Percentiles rank a stretch among this genome's conserved stretches.
phyloP scores from a whole-genome alignment of 2,888 invertebrate species.

The Abscondita cerata region DNA sequence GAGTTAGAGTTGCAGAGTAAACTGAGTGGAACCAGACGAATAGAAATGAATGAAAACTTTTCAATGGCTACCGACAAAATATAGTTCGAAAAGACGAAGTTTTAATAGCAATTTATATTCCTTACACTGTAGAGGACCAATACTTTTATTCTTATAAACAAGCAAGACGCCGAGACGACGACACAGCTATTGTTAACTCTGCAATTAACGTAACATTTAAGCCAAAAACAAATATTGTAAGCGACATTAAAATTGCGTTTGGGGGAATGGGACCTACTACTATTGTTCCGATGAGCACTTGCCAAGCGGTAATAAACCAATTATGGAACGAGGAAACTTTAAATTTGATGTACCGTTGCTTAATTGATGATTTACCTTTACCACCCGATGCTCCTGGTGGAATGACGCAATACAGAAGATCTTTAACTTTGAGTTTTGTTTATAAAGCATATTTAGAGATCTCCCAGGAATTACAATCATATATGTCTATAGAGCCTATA shows the following conservation, averaged over 20 bases:
- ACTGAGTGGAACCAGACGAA: slow-evolving; percentile 62
- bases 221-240: slow-evolving; percentile 47
- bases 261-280: slow-evolving; percentile 95
- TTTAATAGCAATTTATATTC: slow-evolving; percentile 80
- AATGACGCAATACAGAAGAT: slow-evolving; percentile 69
- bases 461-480: slow-evolving; percentile 58
- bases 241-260: slow-evolving; percentile 75
- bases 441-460: slow-evolving; percentile 73
- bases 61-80: slow-evolving; percentile 85
- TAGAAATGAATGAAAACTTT: slow-evolving; percentile 81
- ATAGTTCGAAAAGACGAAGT: slow-evolving; percentile 77
- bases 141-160: slow-evolving; percentile 89
- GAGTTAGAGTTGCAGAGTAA: slow-evolving; percentile 69
- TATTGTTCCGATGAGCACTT: slow-evolving; percentile 64
- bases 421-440: slow-evolving; percentile 74
- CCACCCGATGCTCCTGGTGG: slow-evolving; percentile 74
- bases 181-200: slow-evolving; percentile 94
- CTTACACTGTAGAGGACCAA: slow-evolving; percentile 72
- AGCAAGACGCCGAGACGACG: slow-evolving; percentile 90
- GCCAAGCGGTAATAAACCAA: slow-evolving; percentile 41
- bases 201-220: slow-evolving; percentile 77
- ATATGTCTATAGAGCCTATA: background rate
- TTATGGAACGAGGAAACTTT: slow-evolving; percentile 52
- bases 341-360: slow-evolving; percentile 65
- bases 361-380: slow-evolving; percentile 81